Evolutionary conservation across 2,888 invertebrate genomes (phyloP), one percentile per base, ranked within the genome.

Genomic region (Enoplolaimus lenunculus): DNA sequence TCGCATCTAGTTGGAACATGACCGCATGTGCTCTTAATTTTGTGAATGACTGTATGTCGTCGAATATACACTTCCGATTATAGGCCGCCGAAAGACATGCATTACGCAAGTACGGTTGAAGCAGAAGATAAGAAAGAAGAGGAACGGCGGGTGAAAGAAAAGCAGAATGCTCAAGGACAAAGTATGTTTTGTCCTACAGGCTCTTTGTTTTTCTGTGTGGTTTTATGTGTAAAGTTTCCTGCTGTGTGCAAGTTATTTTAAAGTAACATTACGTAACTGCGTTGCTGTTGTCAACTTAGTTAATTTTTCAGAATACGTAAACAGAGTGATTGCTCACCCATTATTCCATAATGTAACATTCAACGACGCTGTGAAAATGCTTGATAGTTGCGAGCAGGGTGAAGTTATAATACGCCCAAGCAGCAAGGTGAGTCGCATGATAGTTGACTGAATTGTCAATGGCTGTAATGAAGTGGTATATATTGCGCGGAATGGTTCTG

Each of bases 361-460:
- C 81, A 87, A 88, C 0, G 93, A 94, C 79, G 92, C 93, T 0
- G 91, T 93, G 78, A 90, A 90, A 77, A 84, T 93, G 70, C 89
- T 99, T 88, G 87, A 87, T 67, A 87, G 86, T 70, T 89, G 94
- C 89, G 94, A 93, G 74, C 94, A 93, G 82, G 97, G 98, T 1
- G 98, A 98, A 79, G 93, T 91, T 21, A 89, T 98, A 33, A 88
- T 99, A 28, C 85, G 98, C 72, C 98, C 98, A 0, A 95, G 95
- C 69, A 94, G 94, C 81, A 95, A 97, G 85, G 87, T 87, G 78
- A 76, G 75, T 60, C 13, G 67, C 21, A 26, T 21, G 57, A 21
- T n/a, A n/a, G n/a, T n/a, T n/a, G n/a, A n/a, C n/a, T n/a, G n/a
- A n/a, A n/a, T n/a, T n/a, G n/a, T n/a, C n/a, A n/a, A n/a, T n/a